Percentiles rank a stretch among this genome's conserved stretches.
Conservation (phyloP, 2,797 vertebrate species). For the Glossophaga mutica region DNA sequence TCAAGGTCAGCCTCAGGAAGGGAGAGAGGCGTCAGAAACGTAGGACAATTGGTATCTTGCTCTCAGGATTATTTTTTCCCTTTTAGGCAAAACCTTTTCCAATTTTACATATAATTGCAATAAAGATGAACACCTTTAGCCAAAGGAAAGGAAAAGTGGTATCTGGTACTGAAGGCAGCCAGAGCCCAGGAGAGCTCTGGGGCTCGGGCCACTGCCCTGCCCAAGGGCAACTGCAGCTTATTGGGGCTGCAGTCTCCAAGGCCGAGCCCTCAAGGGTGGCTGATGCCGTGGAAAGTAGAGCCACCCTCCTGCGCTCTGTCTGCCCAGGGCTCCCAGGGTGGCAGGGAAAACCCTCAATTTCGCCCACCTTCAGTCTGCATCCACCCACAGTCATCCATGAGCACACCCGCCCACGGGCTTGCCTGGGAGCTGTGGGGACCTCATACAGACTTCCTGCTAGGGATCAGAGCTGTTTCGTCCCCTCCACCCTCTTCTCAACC, state of each 20-base stretch:
- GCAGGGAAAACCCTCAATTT: conserved; percentile 54
- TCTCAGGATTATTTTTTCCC: neutral
- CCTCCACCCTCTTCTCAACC: conserved; percentile 2
- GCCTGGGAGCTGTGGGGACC: neutral
- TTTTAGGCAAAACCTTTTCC: conserved; percentile 34
- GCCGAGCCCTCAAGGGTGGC: neutral
- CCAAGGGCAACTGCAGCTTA: neutral
- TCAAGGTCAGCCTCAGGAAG: conserved; percentile 78
- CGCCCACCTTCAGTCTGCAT: conserved; percentile 34
- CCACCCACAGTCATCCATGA: conserved; percentile 50
- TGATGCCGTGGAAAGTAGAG: neutral
- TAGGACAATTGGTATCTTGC: neutral
- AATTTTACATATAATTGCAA: conserved; percentile 47
- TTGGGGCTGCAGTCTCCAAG: neutral
- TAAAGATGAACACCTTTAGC: conserved; percentile 51
- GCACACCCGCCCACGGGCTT: conserved; percentile 57
- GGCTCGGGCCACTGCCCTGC: neutral
- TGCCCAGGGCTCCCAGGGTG: neutral
- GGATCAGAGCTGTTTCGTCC: neutral
- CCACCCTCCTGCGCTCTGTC: neutral
- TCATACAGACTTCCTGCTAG: neutral
- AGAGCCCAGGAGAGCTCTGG: neutral
- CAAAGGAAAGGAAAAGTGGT: conserved; percentile 67
- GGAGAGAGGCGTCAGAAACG: neutral
- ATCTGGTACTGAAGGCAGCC: conserved; percentile 24